Evolutionary conservation across 2,888 invertebrate genomes (phyloP).

Genomic region (Ischnus inquisitorius): DNA sequence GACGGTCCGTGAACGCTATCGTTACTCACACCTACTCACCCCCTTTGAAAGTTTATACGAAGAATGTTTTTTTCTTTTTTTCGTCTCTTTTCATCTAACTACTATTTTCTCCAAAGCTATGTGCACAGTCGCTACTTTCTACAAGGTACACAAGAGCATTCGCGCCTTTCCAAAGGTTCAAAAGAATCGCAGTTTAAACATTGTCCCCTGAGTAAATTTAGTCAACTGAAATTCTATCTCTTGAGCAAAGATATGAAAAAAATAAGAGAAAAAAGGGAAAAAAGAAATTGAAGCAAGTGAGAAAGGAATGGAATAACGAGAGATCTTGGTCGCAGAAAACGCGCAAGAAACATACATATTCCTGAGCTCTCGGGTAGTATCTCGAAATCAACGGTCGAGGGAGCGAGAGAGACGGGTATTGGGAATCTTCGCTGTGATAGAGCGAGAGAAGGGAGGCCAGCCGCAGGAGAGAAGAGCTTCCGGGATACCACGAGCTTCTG

Average conservation of each 20-base stretch:
- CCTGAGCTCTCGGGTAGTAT: slow-evolving; percentile 1
- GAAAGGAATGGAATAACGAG: slow-evolving; percentile 7
- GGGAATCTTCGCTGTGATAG: background rate
- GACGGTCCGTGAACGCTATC: background rate
- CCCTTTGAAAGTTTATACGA: slow-evolving; percentile 11
- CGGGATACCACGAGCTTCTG: slow-evolving; percentile 75
- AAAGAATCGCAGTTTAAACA: background rate
- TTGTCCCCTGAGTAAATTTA: background rate
- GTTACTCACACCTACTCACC: background rate
- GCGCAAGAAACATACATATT: slow-evolving; percentile 17
- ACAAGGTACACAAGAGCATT: slow-evolving; percentile 10
- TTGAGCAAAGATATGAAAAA: background rate
- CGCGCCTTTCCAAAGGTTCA: background rate
- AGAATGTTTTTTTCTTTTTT: background rate
- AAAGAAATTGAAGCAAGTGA: background rate
- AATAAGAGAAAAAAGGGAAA: background rate
- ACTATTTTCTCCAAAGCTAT: too few relatives aligned
- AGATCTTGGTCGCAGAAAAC: slow-evolving; percentile 10
- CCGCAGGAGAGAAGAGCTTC: slow-evolving; percentile 72
- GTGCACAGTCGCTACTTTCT: background rate
- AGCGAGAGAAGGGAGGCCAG: slow-evolving; percentile 63
- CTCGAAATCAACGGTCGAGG: background rate
- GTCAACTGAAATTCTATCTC: slow-evolving; percentile 3
- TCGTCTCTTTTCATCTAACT: too few relatives aligned
- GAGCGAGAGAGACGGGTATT: slow-evolving; percentile 4